These are phyloP conservation scores for Scaptomyza flava DNA, from an alignment of 2,888 invertebrate genomes.

Conservation along the genomic window DNA sequence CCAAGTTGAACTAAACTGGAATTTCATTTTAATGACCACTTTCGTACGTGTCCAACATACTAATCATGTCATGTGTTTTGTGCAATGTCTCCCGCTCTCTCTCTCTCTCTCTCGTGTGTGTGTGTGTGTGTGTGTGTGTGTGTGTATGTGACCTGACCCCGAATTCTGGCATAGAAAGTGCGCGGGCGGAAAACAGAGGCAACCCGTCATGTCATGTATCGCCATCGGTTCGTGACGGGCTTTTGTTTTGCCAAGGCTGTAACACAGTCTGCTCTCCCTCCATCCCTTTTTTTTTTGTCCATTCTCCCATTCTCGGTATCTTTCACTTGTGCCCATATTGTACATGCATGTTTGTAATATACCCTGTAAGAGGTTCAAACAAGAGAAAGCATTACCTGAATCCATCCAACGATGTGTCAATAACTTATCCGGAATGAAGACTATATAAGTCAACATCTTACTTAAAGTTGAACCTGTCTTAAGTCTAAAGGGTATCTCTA, in stretches of 20 bases:
- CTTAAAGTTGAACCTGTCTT: too few species aligned
- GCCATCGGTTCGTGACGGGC: slow-evolving; percentile 61
- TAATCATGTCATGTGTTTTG: slow-evolving; percentile 74
- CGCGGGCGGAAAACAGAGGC: slow-evolving; percentile 7
- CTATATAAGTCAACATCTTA: too few species aligned
- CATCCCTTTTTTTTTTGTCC: neutral
- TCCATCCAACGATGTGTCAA: too few species aligned
- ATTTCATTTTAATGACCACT: slow-evolving; percentile 83
- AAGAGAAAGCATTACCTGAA: too few species aligned
- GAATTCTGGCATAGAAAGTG: slow-evolving; percentile 33
- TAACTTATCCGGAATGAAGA: too few species aligned
- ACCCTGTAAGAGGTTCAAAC: neutral
- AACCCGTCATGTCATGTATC: slow-evolving; percentile 55
- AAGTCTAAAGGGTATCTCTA: neutral
- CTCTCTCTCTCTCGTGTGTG: too few species aligned
- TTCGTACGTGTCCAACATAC: slow-evolving; percentile 82
- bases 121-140: slow-evolving; percentile 32
- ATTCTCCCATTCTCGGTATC: slow-evolving; percentile 1
- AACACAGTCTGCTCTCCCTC: slow-evolving; percentile 6
- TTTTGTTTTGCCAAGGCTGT: slow-evolving; percentile 61
- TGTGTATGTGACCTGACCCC: slow-evolving; percentile 43
- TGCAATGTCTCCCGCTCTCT: neutral
- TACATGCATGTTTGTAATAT: neutral
- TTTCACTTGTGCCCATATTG: neutral
- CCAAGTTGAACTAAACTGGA: slow-evolving; percentile 79